Evolutionary conservation across 2,113 vertebrate genomes (phyloP).

Genomic region (Sceloporus tristichus): DNA sequence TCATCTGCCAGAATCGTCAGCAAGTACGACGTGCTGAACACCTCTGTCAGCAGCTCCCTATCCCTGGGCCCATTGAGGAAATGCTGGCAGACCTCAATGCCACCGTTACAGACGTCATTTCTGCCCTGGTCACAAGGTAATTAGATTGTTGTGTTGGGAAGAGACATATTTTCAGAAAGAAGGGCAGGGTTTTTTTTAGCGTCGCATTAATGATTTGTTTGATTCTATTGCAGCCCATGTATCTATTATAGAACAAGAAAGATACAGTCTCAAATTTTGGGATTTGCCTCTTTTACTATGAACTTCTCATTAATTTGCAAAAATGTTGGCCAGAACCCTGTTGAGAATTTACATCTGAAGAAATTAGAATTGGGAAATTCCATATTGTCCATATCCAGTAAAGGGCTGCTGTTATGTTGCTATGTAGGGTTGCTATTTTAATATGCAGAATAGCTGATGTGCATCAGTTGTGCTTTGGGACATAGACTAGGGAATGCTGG

Average conservation of each 20-base stretch:
- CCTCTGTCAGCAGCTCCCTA: conserved; percentile 94
- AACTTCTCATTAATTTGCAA: neutral
- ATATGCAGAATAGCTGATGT: no score
- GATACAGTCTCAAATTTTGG: neutral
- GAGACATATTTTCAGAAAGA: neutral
- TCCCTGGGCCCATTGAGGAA: conserved; percentile 93
- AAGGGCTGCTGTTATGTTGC: no score
- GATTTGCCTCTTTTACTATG: neutral
- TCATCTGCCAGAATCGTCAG: conserved; percentile 98
- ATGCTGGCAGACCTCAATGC: conserved; percentile 92
- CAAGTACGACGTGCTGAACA: conserved; percentile 96
- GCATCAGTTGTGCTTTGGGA: no score
- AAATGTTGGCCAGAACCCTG: neutral
- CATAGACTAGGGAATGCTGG: no score
- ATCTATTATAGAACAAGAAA: neutral
- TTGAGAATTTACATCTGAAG: neutral
- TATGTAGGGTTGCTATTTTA: no score
- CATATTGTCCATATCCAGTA: no score
- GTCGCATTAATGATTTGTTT: neutral
- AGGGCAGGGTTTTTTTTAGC: neutral
- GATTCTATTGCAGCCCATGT: no score
- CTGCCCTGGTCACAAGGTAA: conserved; percentile 95
- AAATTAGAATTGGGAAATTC: no score
- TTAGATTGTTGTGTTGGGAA: neutral
- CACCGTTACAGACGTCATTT: conserved; percentile 97